Evolutionary conservation across 2,797 vertebrate genomes (phyloP).

Genomic region (Podarcis siculus): DNA sequence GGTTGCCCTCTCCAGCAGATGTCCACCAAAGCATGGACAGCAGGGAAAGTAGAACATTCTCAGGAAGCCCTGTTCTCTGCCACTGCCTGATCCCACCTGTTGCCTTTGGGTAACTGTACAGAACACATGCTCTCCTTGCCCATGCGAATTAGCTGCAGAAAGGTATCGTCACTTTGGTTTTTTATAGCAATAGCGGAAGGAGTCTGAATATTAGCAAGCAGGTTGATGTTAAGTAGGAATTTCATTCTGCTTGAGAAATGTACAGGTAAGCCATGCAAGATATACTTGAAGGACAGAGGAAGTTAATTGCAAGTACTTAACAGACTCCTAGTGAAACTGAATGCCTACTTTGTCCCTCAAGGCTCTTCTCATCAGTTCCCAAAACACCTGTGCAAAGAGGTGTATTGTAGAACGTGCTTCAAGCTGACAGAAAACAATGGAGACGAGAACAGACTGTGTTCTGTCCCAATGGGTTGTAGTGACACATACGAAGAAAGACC

Average conservation of each 20-base stretch:
- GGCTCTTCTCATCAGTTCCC: not conserved
- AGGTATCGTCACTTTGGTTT: not conserved
- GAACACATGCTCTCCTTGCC: not conserved
- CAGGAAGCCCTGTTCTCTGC: not conserved
- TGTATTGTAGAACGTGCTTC: constrained; percentile 27
- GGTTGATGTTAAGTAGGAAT: fast-evolving
- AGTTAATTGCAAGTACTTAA: not conserved
- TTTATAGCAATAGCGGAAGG: not conserved
- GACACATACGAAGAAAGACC: not conserved
- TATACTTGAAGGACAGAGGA: not conserved
- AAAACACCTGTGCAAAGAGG: not conserved
- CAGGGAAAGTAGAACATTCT: not conserved
- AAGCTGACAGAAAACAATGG: not conserved
- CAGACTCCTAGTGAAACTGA: not conserved
- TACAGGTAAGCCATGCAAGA: not conserved
- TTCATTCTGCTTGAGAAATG: not conserved
- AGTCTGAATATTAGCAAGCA: not conserved
- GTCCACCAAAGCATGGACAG: not conserved
- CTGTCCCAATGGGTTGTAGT: constrained; percentile 8
- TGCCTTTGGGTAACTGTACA: not conserved
- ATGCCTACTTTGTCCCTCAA: not conserved
- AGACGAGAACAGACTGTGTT: not conserved
- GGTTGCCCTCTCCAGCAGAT: not conserved
- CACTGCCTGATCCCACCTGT: not conserved
- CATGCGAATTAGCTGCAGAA: not conserved